Percentiles rank a stretch among this genome's conserved stretches.
phyloP scores from a whole-genome alignment of 2,797 vertebrate genomes.

The Malacoctenus gilli region DNA sequence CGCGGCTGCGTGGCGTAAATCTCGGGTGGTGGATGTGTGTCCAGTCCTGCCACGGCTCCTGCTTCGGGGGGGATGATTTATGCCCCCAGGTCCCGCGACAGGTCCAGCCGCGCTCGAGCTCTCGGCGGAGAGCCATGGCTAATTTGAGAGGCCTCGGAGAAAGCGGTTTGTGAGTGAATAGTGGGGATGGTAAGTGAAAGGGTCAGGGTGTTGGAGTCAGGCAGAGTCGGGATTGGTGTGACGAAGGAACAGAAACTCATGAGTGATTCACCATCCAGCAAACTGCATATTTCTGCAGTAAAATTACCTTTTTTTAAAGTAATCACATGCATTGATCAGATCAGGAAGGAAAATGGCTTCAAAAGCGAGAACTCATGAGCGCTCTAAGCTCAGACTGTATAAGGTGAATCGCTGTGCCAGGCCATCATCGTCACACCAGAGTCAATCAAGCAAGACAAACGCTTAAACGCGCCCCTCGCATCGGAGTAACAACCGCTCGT shows the following conservation, averaged over 20 bases:
- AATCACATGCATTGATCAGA: slow-evolving; percentile 32
- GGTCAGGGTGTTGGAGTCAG: slow-evolving; percentile 79
- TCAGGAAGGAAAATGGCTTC: too few species aligned
- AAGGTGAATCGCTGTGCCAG: slow-evolving; percentile 67
- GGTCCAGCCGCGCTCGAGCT: slow-evolving; percentile 44
- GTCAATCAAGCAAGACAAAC: slow-evolving; percentile 70
- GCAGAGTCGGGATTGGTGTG: slow-evolving; percentile 81
- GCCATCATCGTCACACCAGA: slow-evolving; percentile 61
- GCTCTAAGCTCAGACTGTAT: slow-evolving; percentile 19
- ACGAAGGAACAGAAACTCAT: background rate
- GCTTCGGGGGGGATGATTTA: slow-evolving; percentile 71
- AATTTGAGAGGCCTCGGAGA: slow-evolving; percentile 64
- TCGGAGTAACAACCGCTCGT: slow-evolving; percentile 66
- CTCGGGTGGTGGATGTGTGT: slow-evolving; percentile 57
- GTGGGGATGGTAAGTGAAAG: slow-evolving; percentile 80
- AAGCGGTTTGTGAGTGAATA: slow-evolving; percentile 39
- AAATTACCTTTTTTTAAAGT: too few species aligned
- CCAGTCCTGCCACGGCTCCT: slow-evolving; percentile 62
- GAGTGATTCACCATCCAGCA: too few species aligned
- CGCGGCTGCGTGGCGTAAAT: slow-evolving; percentile 66
- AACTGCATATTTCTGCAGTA: too few species aligned
- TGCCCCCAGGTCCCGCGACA: slow-evolving; percentile 45
- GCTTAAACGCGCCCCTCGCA: slow-evolving; percentile 65
- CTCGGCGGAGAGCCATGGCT: slow-evolving; percentile 51
- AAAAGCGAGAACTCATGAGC: background rate